phyloP scores from a whole-genome alignment of 2,888 invertebrate species.

The Polyommatus iphigenia region DNA sequence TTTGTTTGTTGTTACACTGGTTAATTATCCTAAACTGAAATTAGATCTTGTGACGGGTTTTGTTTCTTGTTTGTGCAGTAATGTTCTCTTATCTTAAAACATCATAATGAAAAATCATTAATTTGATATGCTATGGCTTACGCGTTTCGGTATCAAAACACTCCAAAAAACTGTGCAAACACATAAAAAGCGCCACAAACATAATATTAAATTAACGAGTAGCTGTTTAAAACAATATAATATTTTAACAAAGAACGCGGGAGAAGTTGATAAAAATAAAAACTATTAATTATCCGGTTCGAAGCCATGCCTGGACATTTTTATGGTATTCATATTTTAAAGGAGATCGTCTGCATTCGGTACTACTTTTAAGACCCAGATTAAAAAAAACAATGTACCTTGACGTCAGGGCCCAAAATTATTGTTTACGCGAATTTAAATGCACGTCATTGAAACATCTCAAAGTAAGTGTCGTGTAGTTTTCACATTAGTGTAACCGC shows the following conservation, averaged over 20 bases:
- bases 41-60: neutral
- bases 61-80: neutral
- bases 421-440: neutral
- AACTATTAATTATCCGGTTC: neutral
- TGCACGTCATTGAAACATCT: neutral
- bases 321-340: neutral
- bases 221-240: neutral
- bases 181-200: neutral
- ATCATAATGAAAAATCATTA: neutral
- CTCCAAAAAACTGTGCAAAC: neutral
- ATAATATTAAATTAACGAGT: constrained; percentile 1
- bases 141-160: neutral
- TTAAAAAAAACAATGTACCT: neutral
- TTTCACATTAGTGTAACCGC: constrained; percentile 3
- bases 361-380: neutral
- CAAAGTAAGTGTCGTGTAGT: constrained; percentile 5
- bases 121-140: neutral
- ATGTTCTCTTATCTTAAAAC: neutral
- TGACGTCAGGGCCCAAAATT: neutral
- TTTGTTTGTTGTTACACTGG: neutral
- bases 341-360: neutral
- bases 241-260: constrained; percentile 10
- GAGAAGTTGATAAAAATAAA: neutral
- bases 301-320: neutral
- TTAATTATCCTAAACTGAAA: neutral